These are phyloP conservation scores for Alsophila aescularia DNA, from an alignment of 2,888 invertebrate genomes.

Conservation along the genomic window DNA sequence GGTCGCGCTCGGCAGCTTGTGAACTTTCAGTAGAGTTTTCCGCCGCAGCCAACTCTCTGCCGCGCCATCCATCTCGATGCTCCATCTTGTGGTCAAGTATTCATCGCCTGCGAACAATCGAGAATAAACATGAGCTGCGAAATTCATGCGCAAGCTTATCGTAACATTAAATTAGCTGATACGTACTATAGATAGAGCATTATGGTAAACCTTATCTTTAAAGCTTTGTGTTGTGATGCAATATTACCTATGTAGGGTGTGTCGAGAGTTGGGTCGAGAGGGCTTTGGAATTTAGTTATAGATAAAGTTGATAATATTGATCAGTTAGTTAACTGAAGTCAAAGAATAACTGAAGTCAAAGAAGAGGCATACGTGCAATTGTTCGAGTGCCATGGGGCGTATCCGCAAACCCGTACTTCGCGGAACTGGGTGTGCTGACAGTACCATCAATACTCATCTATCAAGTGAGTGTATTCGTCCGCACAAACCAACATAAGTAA, in stretches of 20 bases:
- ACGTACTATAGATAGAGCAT: constrained; percentile 21
- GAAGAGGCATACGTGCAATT: no score
- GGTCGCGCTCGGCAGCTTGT: constrained; percentile 85
- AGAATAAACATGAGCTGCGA: constrained; percentile 14
- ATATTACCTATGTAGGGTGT: background rate
- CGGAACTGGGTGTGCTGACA: no score
- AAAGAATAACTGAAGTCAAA: no score
- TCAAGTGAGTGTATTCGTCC: no score
- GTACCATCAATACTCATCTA: no score
- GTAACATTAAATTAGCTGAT: constrained; percentile 2
- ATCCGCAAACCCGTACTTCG: no score
- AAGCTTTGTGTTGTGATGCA: constrained; percentile 7
- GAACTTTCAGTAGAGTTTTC: constrained; percentile 70
- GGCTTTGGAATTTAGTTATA: constrained; percentile 16
- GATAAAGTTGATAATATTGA: constrained; percentile 17
- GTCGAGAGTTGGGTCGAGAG: background rate
- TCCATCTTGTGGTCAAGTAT: constrained; percentile 79
- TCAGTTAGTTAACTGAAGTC: no score
- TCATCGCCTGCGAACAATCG: constrained; percentile 76
- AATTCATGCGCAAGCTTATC: constrained; percentile 15
- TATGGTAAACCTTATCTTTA: constrained; percentile 18
- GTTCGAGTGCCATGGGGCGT: no score
- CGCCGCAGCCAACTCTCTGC: constrained; percentile 61
- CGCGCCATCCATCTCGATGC: constrained; percentile 73
- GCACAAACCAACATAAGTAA: no score